Evolutionary conservation across 2,888 invertebrate species (phyloP), one percentile per base, ranked within the genome.

Genomic region (Drosophila nigritarsus): DNA sequence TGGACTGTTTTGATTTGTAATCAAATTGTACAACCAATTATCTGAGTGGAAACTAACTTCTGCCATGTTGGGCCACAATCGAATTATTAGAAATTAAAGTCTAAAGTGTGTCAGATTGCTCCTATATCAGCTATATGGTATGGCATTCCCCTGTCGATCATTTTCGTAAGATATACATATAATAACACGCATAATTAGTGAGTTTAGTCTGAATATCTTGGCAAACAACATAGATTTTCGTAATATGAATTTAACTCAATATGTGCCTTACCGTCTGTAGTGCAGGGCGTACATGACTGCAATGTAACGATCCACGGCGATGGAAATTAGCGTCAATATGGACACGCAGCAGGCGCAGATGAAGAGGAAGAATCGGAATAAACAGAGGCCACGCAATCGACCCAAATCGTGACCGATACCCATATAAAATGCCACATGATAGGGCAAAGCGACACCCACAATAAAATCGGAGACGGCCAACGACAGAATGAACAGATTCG

Each of bases 251-350:
- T 32, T 9, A 32, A 32, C 9, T 32, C 9, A 9, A 32, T 9
- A 32, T 32, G 9, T 9, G 32, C 11, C 87, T 89, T 74, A 93
- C 91, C 96, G 94, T 91, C 95, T 95, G 93, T 97, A 97, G 92
- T 96, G 96, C 78, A 97, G 94, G 13, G 97, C 97, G 92, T 96
- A 95, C 53, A 97, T 95, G 83, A 97, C 96, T 1, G 96, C 97
- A 81, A 97, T 95, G 91, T 97, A 97, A 91, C 96, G 94, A 93
- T 97, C 97, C 71, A 96, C 94, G 36, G 97, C 97, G 79, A 97
- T 96, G 58, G 96, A 95, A 87, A 96, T 95, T 80, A 97, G 94
- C 92, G 97, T 97, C 93, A 95, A 95, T 86, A 97, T 96, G 80
- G 97, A 97, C 58, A 96, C 96, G 83, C 96, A 95, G 91, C 97